Base-by-base conservation (phyloP, 1,140 invertebrate genomes). In the Brachionus sp. region DNA sequence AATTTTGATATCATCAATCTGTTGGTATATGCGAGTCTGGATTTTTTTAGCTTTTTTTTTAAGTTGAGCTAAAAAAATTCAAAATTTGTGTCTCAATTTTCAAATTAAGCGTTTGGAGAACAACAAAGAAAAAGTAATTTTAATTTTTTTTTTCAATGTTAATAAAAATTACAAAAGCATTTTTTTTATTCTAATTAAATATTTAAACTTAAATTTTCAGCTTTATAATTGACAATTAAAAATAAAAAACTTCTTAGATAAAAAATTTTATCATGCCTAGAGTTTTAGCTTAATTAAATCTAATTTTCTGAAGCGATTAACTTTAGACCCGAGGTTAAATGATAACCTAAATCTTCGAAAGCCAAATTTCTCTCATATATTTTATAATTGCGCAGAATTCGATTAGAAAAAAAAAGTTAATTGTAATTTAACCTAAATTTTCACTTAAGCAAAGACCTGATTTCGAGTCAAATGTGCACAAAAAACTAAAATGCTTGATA, bases 381-480 rank as follows among this genome's bases (percentile, higher is more conserved):
- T 39, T 39, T 35, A 68, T 4, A 68, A 57, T 25, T 23, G 25
- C 12, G 4, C 44, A 68, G 33, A 33, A 13, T 68, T 68, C 64
- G 5, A 68, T 13, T 5, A 64, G 5, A n/a, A 46, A 64, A 64
- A n/a, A 64, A 66, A 66, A 35, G 4, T 39, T 42, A 70, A 70
- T 70, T 35, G 66, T 42, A 70, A 70, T 33, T 70, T 70, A 70
- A 70, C 66, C 66, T 70, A 70, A 6, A 42, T 70, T 37, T 70
- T 70, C 16, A 70, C 13, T 42, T 39, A 70, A 66, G 29, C 7
- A 33, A 66, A 66, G 12, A 66, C 25, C 33, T 66, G 64, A 66
- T 66, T 66, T 19, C 16, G n/a, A 70, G 37, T 39, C 16, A 70
- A 70, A 70, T 37, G 35, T 42, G 10, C 35, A 42, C 13, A 19